Percentiles rank a stretch among this genome's conserved stretches.
phyloP scores from a whole-genome alignment of 1,140 invertebrate species.

The Aphelenchoides besseyi region DNA sequence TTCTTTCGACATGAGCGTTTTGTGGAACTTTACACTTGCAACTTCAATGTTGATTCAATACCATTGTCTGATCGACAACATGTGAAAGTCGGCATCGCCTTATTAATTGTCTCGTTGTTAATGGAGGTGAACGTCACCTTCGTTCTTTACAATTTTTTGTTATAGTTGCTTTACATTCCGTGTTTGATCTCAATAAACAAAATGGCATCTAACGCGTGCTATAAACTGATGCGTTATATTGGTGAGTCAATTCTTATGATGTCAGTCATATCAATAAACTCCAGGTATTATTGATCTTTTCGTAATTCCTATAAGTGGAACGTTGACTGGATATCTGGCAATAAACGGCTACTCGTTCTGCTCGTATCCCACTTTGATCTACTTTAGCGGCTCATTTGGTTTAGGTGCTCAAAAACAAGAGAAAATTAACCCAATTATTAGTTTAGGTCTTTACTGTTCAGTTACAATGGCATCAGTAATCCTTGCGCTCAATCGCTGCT shows the following conservation, averaged over 20 bases:
- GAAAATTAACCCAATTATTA: no score
- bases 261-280: no score
- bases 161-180: constrained; percentile 27
- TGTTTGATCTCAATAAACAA: constrained; percentile 21
- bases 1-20: constrained; percentile 20
- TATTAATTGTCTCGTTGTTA: constrained; percentile 6
- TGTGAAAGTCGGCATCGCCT: constrained; percentile 3
- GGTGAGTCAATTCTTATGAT: no score
- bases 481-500: constrained; percentile 33
- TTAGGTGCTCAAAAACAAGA: no score
- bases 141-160: not conserved
- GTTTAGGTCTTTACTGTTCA: constrained; percentile 17
- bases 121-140: constrained; percentile 4
- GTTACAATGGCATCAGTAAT: constrained; percentile 24
- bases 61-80: constrained; percentile 2
- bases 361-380: constrained; percentile 16
- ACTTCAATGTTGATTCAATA: constrained; percentile 6
- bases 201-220: constrained; percentile 17
- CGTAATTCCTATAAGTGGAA: constrained; percentile 24
- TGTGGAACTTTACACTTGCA: constrained; percentile 16
- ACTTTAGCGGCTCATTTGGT: constrained; percentile 18
- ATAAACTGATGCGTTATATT: constrained; percentile 29
- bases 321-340: constrained; percentile 21
- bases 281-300: constrained; percentile 21
- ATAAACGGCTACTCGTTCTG: constrained; percentile 22